These are phyloP conservation scores for Poeciliopsis turneri DNA, from an alignment of 2,797 vertebrate genomes.

Conservation along the genomic window DNA sequence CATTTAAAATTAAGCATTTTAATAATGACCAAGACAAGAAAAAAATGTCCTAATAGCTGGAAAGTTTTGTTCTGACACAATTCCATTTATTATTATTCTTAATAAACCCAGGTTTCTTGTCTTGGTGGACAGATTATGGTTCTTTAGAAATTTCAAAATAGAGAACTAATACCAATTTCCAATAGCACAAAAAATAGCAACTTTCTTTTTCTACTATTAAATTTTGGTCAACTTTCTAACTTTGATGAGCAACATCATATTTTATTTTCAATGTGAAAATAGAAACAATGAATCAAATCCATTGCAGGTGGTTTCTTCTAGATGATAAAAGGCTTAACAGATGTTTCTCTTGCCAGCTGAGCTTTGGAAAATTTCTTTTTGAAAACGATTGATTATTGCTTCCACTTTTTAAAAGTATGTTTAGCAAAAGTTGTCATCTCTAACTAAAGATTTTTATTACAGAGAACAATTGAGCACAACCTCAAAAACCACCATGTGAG, in stretches of 20 bases:
- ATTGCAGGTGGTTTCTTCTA: neutral
- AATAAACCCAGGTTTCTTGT: neutral
- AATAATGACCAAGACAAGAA: neutral
- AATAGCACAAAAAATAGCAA: neutral
- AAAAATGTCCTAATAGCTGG: neutral
- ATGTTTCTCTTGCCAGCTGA: no score
- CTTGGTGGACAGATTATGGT: neutral
- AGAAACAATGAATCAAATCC: neutral
- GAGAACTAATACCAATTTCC: neutral
- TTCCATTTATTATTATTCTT: neutral
- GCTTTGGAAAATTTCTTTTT: no score
- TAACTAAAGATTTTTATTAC: neutral
- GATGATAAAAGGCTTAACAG: no score
- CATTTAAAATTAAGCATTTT: neutral
- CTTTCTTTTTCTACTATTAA: neutral
- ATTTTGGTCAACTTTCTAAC: neutral
- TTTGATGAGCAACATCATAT: neutral
- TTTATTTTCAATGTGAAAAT: neutral
- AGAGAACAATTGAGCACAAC: conserved; percentile 73
- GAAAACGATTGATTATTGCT: neutral
- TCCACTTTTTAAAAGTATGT: neutral
- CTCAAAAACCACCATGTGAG: conserved; percentile 51
- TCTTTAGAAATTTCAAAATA: neutral
- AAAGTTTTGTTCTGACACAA: neutral
- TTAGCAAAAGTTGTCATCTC: neutral